Percentiles rank a stretch among this genome's conserved stretches.
These are phyloP conservation scores for Chrysolophus pictus DNA, from an alignment of 2,797 vertebrate genomes.

Conservation along the genomic window DNA sequence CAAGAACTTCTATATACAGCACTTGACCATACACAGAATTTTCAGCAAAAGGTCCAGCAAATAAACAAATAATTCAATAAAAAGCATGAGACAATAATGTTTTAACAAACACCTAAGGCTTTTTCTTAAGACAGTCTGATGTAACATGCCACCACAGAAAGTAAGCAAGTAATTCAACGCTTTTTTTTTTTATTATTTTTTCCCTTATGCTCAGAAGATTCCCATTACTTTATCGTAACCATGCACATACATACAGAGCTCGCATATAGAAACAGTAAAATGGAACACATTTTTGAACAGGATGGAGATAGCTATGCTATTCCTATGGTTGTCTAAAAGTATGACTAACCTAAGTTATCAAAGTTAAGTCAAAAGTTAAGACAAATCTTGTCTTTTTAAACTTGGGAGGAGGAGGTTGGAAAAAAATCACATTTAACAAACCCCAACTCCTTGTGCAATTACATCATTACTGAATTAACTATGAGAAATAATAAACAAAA, in stretches of 20 bases:
- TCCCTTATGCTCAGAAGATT: not conserved
- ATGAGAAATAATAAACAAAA: not conserved
- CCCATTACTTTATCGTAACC: not conserved
- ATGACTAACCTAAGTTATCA: not conserved
- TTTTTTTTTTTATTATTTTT: not conserved
- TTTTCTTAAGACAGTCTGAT: not conserved
- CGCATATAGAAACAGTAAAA: not conserved
- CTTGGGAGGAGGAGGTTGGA: accelerated
- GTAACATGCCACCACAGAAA: not conserved
- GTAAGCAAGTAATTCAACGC: not conserved
- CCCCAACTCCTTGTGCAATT: not conserved
- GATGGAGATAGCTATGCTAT: not conserved
- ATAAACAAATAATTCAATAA: not conserved
- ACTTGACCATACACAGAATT: not conserved
- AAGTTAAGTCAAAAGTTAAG: not conserved
- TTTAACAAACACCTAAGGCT: not conserved
- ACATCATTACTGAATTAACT: not conserved
- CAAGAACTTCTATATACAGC: not conserved
- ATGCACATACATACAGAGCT: not conserved
- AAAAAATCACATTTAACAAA: not conserved
- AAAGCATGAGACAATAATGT: not conserved
- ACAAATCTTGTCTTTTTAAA: not conserved
- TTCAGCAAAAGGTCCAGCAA: not conserved
- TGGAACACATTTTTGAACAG: not conserved
- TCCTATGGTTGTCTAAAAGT: not conserved